Evolutionary conservation across 2,797 vertebrate species (phyloP), one percentile per base, ranked within the genome.

Genomic region (Chrosomus eos): DNA sequence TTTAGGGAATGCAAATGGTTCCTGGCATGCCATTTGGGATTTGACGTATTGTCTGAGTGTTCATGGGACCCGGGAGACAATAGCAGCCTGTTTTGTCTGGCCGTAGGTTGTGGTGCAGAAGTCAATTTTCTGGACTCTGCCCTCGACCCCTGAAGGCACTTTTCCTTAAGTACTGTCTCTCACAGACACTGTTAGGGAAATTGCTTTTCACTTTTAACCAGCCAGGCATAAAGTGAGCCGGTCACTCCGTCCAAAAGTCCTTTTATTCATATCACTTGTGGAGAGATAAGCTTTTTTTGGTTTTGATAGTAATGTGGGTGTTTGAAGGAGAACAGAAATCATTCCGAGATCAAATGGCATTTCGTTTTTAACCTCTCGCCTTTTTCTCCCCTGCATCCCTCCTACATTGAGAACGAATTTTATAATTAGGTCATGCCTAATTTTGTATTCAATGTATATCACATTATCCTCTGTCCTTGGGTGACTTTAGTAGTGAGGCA

Each of bases 381-480:
- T 26, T 62, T 78, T 53, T 70, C 60, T 85, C 48, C n/a, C 51
- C 28, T 51, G 53, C 40, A 19, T 77, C 31, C 28, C 79, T 78
- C 18, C 60, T 71, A 66, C 78, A 13, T 58, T 58, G n/a, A 84
- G 75, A 88, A 70, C 79, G 82, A 26, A 74, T 67, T 21, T 62
- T 84, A 85, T 88, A 74, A 84, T 86, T 89, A 45, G 85, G 79
- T 92, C 88, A 85, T 90, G 90, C 90, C 89, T 93, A 91, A 93
- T 93, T 94, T 92, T 91, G 89, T 58, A 82, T 81, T 72, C 86
- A 91, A 90, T 83, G 89, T 90, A 92, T 90, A 94, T 94, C 84
- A 88, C 82, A 93, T 94, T 91, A 93, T 92, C 83, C 62, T 86
- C 87, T 91, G 88, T 93, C 90, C 90, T 92, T 84, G 83, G 88